Evolutionary conservation across 2,888 invertebrate genomes (phyloP).

Genomic region (Agelastica alni): DNA sequence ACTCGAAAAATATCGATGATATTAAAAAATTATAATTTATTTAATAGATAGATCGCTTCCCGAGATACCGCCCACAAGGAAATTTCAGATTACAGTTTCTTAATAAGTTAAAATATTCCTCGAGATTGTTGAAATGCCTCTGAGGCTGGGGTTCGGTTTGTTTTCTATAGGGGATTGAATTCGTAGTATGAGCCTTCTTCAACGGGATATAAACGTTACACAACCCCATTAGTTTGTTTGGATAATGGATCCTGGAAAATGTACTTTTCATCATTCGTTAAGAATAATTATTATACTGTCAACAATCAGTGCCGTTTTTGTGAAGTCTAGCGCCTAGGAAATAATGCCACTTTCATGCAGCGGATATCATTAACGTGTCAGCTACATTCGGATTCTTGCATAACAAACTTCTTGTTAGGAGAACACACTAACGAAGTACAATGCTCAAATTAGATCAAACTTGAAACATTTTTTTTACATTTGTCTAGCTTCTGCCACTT

Average conservation of each 20-base stretch:
- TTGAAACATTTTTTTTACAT: too few relatives aligned
- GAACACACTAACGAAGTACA: too few relatives aligned
- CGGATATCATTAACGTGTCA: too few relatives aligned
- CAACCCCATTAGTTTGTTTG: not conserved
- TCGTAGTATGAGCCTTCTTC: not conserved
- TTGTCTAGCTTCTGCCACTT: too few relatives aligned
- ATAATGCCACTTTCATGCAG: too few relatives aligned
- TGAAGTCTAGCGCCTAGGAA: too few relatives aligned
- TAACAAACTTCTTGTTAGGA: too few relatives aligned
- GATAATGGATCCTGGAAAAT: not conserved
- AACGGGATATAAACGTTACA: not conserved
- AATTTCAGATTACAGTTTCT: constrained; percentile 10
- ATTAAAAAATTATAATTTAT: constrained; percentile 12
- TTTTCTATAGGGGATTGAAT: constrained; percentile 2
- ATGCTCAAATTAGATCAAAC: too few relatives aligned
- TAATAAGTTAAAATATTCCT: constrained; percentile 13
- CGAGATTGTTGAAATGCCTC: constrained; percentile 4
- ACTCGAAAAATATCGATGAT: constrained; percentile 1
- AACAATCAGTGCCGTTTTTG: too few relatives aligned
- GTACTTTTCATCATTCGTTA: too few relatives aligned
- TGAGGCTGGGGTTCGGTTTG: not conserved
- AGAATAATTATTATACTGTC: too few relatives aligned
- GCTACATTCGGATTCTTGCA: too few relatives aligned
- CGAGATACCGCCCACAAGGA: not conserved
- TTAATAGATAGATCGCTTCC: not conserved